Base-by-base conservation (phyloP, 1,140 invertebrate species). In the Dinothrombium tinctorium region DNA sequence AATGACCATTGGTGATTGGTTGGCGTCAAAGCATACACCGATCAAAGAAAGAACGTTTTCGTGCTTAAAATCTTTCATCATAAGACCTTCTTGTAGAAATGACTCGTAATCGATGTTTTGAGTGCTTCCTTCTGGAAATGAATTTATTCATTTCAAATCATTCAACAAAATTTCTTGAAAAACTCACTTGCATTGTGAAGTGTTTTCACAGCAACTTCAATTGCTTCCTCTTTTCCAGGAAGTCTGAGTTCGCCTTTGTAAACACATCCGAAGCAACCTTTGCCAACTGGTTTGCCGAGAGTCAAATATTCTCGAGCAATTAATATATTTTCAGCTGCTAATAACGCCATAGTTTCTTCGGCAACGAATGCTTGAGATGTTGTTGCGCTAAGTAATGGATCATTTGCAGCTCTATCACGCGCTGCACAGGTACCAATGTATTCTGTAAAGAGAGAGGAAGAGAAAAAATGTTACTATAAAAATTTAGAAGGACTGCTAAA, bases 41-140 rank as follows among this genome's bases (percentile, higher is more conserved):
- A 63, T 59, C 15, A 65, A 50, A 3, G 52, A 52, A 9, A 65
- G 48, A 0, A 65, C 61, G 50, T 65, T 59, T 3, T 44, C 37
- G 44, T 65, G 62, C 32, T 62, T 50, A 48, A 65, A 65, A 41
- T 64, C 61, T 42, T 63, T 62, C 63, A 65, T 65, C 37, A 59
- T 56, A 14, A 64, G 44, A 1, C 59, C 63, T 51, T 65, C 63
- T 14, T 61, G 51, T 1, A 65, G 44, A 40, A 65, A 65, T n/a
- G n/a, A n/a, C 21, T 12, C 22, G 15, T 42, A 24, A 14, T 37
- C 63, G 6, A 17, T 33, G 4, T 20, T n/a, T 40, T 40, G 39
- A 7, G 39, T 14, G 8, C n/a, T 15, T 11, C 37, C 24, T 15
- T 4, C 37, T 38, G 17, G 15, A 35, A 38, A 2, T 25, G 19